Base-by-base conservation (phyloP, 2,888 invertebrate genomes). In the Rotaria macrura region DNA sequence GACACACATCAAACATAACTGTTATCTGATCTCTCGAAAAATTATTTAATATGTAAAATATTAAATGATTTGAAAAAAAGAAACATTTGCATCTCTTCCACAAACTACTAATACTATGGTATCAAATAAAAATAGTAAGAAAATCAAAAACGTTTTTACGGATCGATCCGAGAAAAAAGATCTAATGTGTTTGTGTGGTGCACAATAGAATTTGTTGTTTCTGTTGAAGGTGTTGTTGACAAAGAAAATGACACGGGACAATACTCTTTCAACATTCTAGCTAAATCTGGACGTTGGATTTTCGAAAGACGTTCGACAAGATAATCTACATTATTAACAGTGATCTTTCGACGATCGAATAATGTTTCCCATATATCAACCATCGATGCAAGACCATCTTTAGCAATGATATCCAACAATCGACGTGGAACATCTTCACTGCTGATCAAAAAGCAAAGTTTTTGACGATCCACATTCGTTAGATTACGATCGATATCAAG, bases 261-360 rank as follows among this genome's bases (percentile, higher is more conserved):
- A 43, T 25, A 79, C 1, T 79, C 7, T 79, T n/a, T 79, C 1
- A 79, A 25, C 9, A 40, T 3, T 40, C 10, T 10, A 9, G 43
- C 79, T 25, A 79, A n/a, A 79, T 79, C 79, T 2, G n/a, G 1
- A n/a, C 79, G 79, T 5, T 79, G 7, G 1, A 79, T 79, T 79
- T 43, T 23, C 25, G 7, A 25, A 4, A 79, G n/a, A 43, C 79
- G 79, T 79, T 40, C 79, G n/a, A 40, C 43, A 12, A 79, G 12
- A 40, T 79, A 79, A 43, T 20, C n/a, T 10, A 79, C 79, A 40
- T 79, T 79, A n/a, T 43, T 20, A 43, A 17, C 10, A 25, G 79
- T 79, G 43, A 79, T 79, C 43, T 79, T 79, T 79, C 79, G 43
- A 14, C 79, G n/a, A 79, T 43, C 43, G 14, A 79, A 79, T n/a